Evolutionary conservation across 1,140 invertebrate species (phyloP).

Genomic region (Zaprionus nigranus): DNA sequence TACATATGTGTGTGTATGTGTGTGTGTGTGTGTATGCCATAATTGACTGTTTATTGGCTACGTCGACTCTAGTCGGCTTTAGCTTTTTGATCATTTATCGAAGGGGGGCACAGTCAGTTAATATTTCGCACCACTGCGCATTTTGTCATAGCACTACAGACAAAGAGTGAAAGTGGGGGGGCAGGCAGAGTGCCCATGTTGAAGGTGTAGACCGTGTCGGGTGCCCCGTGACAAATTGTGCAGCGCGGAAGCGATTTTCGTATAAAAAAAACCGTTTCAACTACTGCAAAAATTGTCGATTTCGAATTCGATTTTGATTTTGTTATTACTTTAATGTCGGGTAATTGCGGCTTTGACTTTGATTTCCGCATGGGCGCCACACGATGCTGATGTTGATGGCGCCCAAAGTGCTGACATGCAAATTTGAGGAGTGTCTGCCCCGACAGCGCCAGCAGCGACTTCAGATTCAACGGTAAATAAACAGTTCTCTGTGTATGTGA

Average conservation of each 20-base stretch:
- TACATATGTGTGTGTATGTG: neutral
- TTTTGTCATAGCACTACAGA: slow-evolving; percentile 58
- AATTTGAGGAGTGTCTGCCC: slow-evolving; percentile 27
- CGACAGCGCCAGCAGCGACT: neutral
- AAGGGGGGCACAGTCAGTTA: slow-evolving; percentile 38
- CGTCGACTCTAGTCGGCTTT: slow-evolving; percentile 60
- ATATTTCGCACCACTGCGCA: slow-evolving; percentile 61
- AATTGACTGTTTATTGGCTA: slow-evolving; percentile 81
- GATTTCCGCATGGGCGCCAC: slow-evolving; percentile 73
- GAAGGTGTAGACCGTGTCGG: slow-evolving; percentile 28
- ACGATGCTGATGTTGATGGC: slow-evolving; percentile 25
- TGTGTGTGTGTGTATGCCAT: slow-evolving; percentile 38
- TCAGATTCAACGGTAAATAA: neutral
- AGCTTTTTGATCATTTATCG: slow-evolving; percentile 79
- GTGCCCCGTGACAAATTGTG: slow-evolving; percentile 68
- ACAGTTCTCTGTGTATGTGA: neutral
- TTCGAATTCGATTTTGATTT: slow-evolving; percentile 43
- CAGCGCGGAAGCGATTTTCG: slow-evolving; percentile 71
- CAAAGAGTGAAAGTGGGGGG: neutral
- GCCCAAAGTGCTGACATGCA: slow-evolving; percentile 46
- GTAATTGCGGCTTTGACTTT: slow-evolving; percentile 78
- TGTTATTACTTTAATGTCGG: slow-evolving; percentile 40
- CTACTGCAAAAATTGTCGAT: slow-evolving; percentile 40
- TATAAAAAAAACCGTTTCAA: slow-evolving; percentile 48
- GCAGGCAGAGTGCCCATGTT: neutral